Evolutionary conservation across 1,140 invertebrate genomes (phyloP).

Genomic region (Alviniconcha marisindica): DNA sequence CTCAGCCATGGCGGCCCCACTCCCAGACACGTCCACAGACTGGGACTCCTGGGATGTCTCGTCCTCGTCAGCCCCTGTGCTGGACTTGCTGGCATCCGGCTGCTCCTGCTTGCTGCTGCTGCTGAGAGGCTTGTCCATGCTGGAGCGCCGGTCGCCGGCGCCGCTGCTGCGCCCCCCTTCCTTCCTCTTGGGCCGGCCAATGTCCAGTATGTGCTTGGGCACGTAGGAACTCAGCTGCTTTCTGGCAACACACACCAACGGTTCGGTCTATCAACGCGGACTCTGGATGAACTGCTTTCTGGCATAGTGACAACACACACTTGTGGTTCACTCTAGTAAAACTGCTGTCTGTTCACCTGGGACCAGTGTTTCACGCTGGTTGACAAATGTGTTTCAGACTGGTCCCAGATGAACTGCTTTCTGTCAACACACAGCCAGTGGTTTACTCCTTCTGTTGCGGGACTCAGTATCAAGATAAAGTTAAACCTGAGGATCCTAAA

Average conservation of each 20-base stretch:
- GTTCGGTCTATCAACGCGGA: too few species aligned
- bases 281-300: too few species aligned
- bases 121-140: slow-evolving; percentile 76
- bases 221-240: slow-evolving; percentile 88
- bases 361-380: too few species aligned
- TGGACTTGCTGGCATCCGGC: background rate
- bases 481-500: too few species aligned
- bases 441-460: too few species aligned
- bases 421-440: too few species aligned
- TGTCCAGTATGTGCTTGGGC: slow-evolving; percentile 82
- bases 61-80: slow-evolving; percentile 17
- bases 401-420: too few species aligned
- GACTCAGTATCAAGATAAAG: too few species aligned
- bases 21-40: slow-evolving; percentile 23
- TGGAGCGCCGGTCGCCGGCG: slow-evolving; percentile 86
- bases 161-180: slow-evolving; percentile 81
- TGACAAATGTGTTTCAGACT: too few species aligned
- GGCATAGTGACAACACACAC: too few species aligned
- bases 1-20: background rate
- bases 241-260: slow-evolving; percentile 71
- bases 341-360: too few species aligned
- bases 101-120: slow-evolving; percentile 59
- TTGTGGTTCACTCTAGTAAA: too few species aligned
- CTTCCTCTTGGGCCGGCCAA: slow-evolving; percentile 77
- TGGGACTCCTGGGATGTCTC: slow-evolving; percentile 51